Evolutionary conservation across 2,113 vertebrate species (phyloP).

Genomic region (Macrotis lagotis): DNA sequence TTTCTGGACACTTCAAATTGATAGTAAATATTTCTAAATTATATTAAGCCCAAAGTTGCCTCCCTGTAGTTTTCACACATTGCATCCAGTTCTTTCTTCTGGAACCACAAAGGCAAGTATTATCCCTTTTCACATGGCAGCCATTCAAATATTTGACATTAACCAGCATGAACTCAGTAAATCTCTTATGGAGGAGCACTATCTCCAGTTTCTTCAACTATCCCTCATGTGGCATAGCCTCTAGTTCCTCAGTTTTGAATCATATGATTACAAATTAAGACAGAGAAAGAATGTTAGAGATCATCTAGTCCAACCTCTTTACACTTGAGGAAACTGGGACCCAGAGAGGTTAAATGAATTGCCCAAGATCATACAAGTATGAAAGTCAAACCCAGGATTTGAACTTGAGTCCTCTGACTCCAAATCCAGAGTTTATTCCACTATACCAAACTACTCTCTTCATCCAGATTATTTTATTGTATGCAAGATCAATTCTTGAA

Average conservation of each 20-base stretch:
- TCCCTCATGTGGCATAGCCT: not conserved
- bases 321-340: not conserved
- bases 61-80: not conserved
- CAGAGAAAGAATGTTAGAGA: not conserved
- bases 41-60: not conserved
- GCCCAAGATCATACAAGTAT: not conserved
- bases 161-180: not conserved
- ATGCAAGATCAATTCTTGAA: not conserved
- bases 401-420: not conserved
- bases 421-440: not conserved
- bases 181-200: not conserved
- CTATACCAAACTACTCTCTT: not conserved
- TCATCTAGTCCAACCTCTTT: not conserved
- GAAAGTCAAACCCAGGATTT: not conserved
- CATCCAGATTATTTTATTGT: not conserved
- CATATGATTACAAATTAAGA: not conserved
- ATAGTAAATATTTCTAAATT: not conserved
- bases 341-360: not conserved
- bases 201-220: not conserved
- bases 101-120: not conserved
- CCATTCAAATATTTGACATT: not conserved
- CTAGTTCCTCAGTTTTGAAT: not conserved
- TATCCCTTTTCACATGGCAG: not conserved
- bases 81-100: not conserved
- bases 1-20: not conserved